Evolutionary conservation across 2,888 invertebrate genomes (phyloP).

Genomic region (Tachystola acroxantha): DNA sequence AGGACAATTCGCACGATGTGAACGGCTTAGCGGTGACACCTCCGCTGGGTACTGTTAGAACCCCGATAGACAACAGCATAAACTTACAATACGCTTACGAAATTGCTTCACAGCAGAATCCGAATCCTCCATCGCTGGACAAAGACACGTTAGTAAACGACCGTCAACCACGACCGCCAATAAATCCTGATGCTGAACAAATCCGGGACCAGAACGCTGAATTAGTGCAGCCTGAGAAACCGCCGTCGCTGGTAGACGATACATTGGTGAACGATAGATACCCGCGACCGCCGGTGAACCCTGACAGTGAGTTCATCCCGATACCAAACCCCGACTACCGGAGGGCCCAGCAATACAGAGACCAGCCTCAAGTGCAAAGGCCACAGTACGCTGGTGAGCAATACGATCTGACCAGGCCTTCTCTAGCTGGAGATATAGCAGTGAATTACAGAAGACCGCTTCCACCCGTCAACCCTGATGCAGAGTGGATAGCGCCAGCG

Average conservation of each 20-base stretch:
- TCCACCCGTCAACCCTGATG: constrained; percentile 75
- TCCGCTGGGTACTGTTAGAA: constrained; percentile 61
- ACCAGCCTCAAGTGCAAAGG: constrained; percentile 40
- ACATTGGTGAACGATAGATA: constrained; percentile 84
- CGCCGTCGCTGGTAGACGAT: constrained; percentile 79
- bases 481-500: constrained; percentile 77
- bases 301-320: constrained; percentile 81
- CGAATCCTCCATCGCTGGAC: constrained; percentile 71
- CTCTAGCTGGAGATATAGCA: constrained; percentile 65
- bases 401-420: constrained; percentile 60
- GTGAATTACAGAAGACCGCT: constrained; percentile 79
- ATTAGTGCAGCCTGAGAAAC: constrained; percentile 46
- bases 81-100: constrained; percentile 76
- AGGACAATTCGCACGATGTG: constrained; percentile 64
- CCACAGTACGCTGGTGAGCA: constrained; percentile 59
- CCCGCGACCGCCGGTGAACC: constrained; percentile 83
- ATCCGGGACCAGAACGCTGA: constrained; percentile 51
- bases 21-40: constrained; percentile 68
- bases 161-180: constrained; percentile 80
- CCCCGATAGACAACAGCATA: constrained; percentile 72
- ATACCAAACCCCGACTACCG: constrained; percentile 67
- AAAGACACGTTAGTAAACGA: constrained; percentile 86
- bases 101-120: constrained; percentile 50
- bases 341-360: constrained; percentile 48
- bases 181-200: constrained; percentile 83